Percentiles rank a stretch among this genome's conserved stretches.
Evolutionary conservation across 2,113 vertebrate species (phyloP).

Genomic region (Pseudopodoces humilis): DNA sequence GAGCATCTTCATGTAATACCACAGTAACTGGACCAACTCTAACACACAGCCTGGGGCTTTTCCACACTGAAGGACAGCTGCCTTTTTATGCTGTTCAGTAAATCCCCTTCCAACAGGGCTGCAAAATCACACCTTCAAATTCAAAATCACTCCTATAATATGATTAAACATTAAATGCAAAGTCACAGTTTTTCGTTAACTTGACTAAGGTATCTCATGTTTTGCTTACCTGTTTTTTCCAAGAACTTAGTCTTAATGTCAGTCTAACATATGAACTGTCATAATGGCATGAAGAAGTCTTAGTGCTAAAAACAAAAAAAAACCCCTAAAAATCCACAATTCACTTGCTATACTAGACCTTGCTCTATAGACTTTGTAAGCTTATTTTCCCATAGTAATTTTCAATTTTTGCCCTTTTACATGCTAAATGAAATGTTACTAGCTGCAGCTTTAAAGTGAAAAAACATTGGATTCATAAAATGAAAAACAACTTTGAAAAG

Average conservation of each 20-base stretch:
- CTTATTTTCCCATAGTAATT: neutral
- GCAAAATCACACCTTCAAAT: neutral
- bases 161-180: neutral
- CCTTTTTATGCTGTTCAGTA: neutral
- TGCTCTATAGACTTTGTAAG: neutral
- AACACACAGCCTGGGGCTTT: neutral
- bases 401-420: neutral
- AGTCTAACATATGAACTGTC: neutral
- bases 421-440: neutral
- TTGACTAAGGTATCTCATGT: neutral
- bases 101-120: neutral
- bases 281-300: neutral
- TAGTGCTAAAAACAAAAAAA: neutral
- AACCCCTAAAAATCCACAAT: neutral
- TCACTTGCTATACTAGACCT: neutral
- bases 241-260: neutral
- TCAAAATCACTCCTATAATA: neutral
- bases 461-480: neutral
- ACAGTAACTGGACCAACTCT: rapidly evolving
- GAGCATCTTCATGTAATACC: neutral
- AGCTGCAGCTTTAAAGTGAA: neutral
- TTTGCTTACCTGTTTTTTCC: neutral
- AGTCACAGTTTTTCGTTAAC: neutral
- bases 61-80: neutral
- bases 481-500: neutral